Evolutionary conservation across 2,888 invertebrate species (phyloP).

Genomic region (Ophraella communa): DNA sequence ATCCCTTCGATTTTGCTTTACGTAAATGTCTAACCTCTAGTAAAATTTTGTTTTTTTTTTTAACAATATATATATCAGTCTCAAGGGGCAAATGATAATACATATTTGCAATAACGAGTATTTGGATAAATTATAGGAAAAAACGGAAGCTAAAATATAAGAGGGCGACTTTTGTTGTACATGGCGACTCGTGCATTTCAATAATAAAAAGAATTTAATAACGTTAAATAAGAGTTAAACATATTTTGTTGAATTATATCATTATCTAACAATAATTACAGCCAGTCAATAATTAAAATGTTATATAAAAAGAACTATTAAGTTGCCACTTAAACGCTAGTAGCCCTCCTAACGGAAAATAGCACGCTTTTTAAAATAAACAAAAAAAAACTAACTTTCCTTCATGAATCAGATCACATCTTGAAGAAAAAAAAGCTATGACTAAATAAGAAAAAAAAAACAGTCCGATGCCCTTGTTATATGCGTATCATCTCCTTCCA

Average conservation of each 20-base stretch:
- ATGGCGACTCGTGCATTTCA: too few relatives aligned
- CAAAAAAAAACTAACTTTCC: constrained; percentile 40
- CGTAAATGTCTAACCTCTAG: constrained; percentile 11
- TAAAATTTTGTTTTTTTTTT: constrained; percentile 40
- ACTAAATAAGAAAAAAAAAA: constrained; percentile 49
- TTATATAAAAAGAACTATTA: too few relatives aligned
- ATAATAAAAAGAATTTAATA: too few relatives aligned
- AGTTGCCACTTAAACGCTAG: too few relatives aligned
- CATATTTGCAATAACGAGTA: constrained; percentile 38
- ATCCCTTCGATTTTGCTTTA: constrained; percentile 3
- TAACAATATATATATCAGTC: constrained; percentile 55
- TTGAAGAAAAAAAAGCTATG: constrained; percentile 25
- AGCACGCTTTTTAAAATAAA: constrained; percentile 35
- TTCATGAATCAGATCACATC: constrained; percentile 54
- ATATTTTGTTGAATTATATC: too few relatives aligned
- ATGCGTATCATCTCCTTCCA: neutral
- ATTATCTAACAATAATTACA: too few relatives aligned
- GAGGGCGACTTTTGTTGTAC: constrained; percentile 13
- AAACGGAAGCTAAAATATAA: constrained; percentile 49
- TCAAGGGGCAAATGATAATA: constrained; percentile 60
- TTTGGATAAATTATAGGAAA: constrained; percentile 34
- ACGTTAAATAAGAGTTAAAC: too few relatives aligned
- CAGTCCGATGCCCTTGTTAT: constrained; percentile 52
- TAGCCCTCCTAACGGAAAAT: constrained; percentile 25
- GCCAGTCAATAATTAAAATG: too few relatives aligned